These are phyloP conservation scores for Amblyraja radiata DNA, from an alignment of 2,797 vertebrate species.

Conservation along the genomic window DNA sequence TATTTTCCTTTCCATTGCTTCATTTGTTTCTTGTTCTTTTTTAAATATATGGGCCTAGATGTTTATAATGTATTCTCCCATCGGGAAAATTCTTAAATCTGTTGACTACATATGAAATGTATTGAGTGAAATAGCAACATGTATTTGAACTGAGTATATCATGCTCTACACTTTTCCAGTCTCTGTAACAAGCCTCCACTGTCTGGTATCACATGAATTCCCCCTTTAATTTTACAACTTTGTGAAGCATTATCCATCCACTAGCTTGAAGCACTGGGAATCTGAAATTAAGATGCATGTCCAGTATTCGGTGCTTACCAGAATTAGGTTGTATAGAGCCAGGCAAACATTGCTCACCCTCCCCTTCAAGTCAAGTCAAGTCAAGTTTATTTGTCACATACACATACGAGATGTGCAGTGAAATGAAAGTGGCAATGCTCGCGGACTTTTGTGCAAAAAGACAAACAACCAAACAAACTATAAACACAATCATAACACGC, in stretches of 20 bases:
- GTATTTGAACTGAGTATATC: not conserved
- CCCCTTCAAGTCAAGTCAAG: not conserved
- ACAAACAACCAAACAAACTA: no score
- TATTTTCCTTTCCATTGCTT: not conserved
- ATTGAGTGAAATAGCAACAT: not conserved
- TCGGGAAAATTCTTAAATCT: not conserved
- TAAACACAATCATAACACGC: no score
- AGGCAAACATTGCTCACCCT: not conserved
- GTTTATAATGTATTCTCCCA: not conserved
- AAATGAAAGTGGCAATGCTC: no score
- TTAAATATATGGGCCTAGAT: not conserved
- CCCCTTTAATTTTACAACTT: not conserved
- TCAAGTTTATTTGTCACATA: no score
- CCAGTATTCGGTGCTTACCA: not conserved
- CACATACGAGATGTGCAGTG: no score
- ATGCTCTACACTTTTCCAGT: no score
- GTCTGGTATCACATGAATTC: not conserved
- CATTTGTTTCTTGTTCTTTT: not conserved
- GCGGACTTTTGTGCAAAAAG: no score
- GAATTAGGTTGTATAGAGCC: not conserved
- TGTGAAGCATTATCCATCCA: no score
- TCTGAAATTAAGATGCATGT: not conserved
- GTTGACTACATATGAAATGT: not conserved
- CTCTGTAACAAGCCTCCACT: no score
- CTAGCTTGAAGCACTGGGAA: not conserved